Base-by-base conservation (phyloP, 1,140 invertebrate species). In the Papilio machaon region DNA sequence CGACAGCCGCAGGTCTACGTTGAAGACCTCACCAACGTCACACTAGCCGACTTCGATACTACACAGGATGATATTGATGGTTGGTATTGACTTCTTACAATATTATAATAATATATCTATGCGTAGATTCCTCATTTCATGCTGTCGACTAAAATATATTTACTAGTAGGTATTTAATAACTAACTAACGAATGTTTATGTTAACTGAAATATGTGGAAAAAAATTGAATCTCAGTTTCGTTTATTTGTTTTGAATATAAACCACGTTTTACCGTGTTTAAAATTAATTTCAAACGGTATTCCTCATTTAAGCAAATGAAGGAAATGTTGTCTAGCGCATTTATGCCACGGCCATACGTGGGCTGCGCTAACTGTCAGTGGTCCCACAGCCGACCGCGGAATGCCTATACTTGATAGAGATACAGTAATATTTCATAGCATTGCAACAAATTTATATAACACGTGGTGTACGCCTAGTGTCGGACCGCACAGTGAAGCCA, bases 1-100 rank as follows among this genome's bases (percentile, higher is more conserved):
- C 84, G 93, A 77, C 91, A 94, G 46, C 86, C 92, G 19, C 93
- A 91, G 76, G 92, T 94, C 47, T 93, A 94, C 82, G 87, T 94
- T 8, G 93, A 94, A 80, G 93, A 94, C 74, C 86, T 94, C 77
- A 88, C 90, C 46, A 92, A 91, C 83, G 81, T 94, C 49, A 93
- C 93, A 3, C 82, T 93, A 47, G 92, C 91, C 13, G 93, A 94
- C 77, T 94, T 94, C 64, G 92, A 92, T 77, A 81, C 88, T 0
- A 86, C 89, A 19, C 91, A 90, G 79, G 93, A 94, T 82, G 92
- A 94, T 80, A 84, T 89, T 70, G 92, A 94, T 82, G 92, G 93
- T 94, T 86, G 60, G 93, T 94, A 90, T 81, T 79, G 58, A 67
- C 23, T 30, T 70, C 60, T 64, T 64, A 64, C 30, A 64, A 30